phyloP scores from a whole-genome alignment of 2,888 invertebrate genomes.

The Orthosia gracilis region DNA sequence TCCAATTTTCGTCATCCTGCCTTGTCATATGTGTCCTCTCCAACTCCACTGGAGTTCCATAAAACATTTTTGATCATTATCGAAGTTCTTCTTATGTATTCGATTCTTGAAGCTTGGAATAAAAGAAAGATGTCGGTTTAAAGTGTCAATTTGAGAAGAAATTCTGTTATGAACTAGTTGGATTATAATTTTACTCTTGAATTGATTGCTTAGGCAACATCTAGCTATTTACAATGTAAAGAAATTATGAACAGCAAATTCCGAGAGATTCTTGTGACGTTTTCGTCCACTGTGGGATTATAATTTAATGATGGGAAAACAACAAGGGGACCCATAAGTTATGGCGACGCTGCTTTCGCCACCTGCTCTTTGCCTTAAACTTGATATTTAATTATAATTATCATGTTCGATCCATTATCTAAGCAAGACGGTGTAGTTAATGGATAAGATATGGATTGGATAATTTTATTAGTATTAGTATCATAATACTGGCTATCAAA shows the following conservation, averaged over 20 bases:
- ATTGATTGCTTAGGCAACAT: not conserved
- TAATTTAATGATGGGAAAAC: slow-evolving; percentile 27
- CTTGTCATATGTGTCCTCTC: too few species aligned
- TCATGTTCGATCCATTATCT: not conserved
- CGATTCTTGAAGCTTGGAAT: too few species aligned
- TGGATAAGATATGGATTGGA: slow-evolving; percentile 66
- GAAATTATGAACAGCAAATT: not conserved
- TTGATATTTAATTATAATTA: slow-evolving; percentile 82
- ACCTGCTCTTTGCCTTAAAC: slow-evolving; percentile 82
- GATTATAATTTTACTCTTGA: not conserved
- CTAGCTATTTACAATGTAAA: not conserved
- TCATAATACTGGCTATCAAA: not conserved
- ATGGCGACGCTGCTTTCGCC: slow-evolving; percentile 74
- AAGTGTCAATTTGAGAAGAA: too few species aligned
- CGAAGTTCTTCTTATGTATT: too few species aligned
- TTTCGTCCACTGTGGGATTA: not conserved
- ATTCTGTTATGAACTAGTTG: not conserved
- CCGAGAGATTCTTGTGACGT: not conserved
- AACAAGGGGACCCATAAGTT: slow-evolving; percentile 59
- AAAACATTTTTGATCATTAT: too few species aligned
- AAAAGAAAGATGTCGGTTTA: too few species aligned
- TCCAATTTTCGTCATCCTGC: too few species aligned
- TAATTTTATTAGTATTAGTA: not conserved
- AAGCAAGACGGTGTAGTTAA: slow-evolving; percentile 39
- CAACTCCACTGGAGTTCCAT: too few species aligned